A percentile compares a stretch with the other conserved stretches of the same genome.
phyloP scores from a whole-genome alignment of 2,888 invertebrate species.

The Petrophora chlorosata region DNA sequence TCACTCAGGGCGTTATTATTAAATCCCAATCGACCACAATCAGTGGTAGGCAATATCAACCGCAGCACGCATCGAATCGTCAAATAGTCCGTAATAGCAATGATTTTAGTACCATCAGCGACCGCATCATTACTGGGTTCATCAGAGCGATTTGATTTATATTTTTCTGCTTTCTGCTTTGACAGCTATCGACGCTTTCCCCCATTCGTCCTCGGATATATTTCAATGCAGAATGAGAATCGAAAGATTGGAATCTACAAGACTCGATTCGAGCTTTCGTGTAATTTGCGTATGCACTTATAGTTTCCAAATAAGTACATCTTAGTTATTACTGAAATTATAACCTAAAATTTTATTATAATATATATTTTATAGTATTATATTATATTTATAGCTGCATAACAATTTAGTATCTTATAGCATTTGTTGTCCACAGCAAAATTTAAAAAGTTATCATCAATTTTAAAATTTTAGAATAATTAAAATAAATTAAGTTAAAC shows the following conservation, averaged over 20 bases:
- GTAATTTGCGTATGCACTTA: too few species aligned
- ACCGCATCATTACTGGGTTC: constrained; percentile 47
- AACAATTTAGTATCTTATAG: too few species aligned
- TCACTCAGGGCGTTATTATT: constrained; percentile 1
- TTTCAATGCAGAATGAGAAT: constrained; percentile 18
- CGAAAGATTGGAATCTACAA: neutral
- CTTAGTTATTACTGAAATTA: too few species aligned
- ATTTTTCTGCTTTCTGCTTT: constrained; percentile 46
- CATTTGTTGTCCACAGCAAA: too few species aligned
- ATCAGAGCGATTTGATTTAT: constrained; percentile 42
- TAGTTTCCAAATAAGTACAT: too few species aligned
- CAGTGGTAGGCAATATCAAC: constrained; percentile 31
- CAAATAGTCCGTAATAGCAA: constrained; percentile 36
- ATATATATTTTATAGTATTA: too few species aligned
- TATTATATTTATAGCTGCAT: too few species aligned
- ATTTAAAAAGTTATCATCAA: too few species aligned
- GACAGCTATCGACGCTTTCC: constrained; percentile 35
- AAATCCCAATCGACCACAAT: constrained; percentile 14
- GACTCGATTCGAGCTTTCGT: constrained; percentile 1
- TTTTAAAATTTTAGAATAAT: too few species aligned
- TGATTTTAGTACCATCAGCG: constrained; percentile 35
- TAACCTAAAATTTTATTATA: too few species aligned
- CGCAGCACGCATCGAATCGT: constrained; percentile 40
- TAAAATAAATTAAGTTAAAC: too few species aligned
- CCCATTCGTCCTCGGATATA: constrained; percentile 15